These are phyloP conservation scores for Meiosimyza decipiens DNA, from an alignment of 2,888 invertebrate species.

Conservation along the genomic window DNA sequence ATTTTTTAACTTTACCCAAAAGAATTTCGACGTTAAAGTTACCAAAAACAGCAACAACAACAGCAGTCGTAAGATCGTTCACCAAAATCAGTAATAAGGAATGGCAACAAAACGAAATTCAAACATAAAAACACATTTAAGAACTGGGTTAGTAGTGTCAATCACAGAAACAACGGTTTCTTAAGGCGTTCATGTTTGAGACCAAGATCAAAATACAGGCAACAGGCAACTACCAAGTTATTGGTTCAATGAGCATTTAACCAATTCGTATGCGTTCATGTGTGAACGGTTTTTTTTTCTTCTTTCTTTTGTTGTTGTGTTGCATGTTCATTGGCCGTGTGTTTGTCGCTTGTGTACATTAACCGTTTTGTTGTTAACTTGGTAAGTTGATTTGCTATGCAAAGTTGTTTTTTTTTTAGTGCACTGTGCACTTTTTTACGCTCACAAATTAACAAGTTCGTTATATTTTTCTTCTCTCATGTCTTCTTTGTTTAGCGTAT, in stretches of 20 bases:
- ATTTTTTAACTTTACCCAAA: slow-evolving; percentile 9
- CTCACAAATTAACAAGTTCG: slow-evolving; percentile 24
- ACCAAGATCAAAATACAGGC: background rate
- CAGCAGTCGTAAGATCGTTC: slow-evolving; percentile 18
- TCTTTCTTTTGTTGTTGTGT: slow-evolving; percentile 6
- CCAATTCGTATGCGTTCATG: background rate
- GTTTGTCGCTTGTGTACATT: background rate
- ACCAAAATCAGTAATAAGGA: slow-evolving; percentile 19
- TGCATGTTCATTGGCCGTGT: background rate
- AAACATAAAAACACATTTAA: slow-evolving; percentile 29
- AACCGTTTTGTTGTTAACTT: slow-evolving; percentile 25
- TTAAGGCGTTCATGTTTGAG: background rate
- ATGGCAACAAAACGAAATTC: slow-evolving; percentile 24
- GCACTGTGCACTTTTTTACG: background rate
- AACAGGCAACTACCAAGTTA: background rate
- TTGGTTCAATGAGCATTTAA: slow-evolving; percentile 15
- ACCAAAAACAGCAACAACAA: background rate
- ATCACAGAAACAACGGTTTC: slow-evolving; percentile 8
- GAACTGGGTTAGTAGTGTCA: slow-evolving; percentile 45
- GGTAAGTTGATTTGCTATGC: slow-evolving; percentile 21
- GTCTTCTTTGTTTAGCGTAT: background rate
- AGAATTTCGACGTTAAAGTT: slow-evolving; percentile 11
- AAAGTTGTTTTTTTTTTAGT: slow-evolving; percentile 3
- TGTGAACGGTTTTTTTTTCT: background rate
- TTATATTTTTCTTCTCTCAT: background rate